These are phyloP conservation scores for Buathra laborator DNA, from an alignment of 2,888 invertebrate species.

Conservation along the genomic window DNA sequence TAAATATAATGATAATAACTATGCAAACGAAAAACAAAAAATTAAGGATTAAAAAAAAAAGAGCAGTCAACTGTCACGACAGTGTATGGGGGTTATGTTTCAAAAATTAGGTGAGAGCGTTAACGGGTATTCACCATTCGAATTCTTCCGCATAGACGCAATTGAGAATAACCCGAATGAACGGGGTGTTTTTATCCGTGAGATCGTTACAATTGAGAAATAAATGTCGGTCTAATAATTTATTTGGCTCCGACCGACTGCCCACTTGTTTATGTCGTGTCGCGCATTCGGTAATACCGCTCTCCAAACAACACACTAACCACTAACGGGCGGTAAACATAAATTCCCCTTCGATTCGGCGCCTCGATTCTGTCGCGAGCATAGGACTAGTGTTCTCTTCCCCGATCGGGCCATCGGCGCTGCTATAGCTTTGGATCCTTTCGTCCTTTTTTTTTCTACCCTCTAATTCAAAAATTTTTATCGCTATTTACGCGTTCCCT, in stretches of 20 bases:
- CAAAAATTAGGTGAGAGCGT: slow-evolving; percentile 20
- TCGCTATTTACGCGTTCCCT: neutral
- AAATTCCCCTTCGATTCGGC: slow-evolving; percentile 63
- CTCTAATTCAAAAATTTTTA: neutral
- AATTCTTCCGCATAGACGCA: slow-evolving; percentile 48
- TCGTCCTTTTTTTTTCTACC: neutral
- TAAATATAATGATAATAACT: slow-evolving; percentile 5
- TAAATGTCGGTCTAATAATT: slow-evolving; percentile 65
- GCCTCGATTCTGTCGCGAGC: slow-evolving; percentile 49
- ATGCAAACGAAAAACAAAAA: neutral
- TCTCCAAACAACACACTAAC: slow-evolving; percentile 74
- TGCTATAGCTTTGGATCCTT: slow-evolving; percentile 29
- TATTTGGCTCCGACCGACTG: slow-evolving; percentile 72
- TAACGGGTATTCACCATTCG: slow-evolving; percentile 59
- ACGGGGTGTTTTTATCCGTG: neutral
- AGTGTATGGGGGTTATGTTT: slow-evolving; percentile 54
- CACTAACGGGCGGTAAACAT: slow-evolving; percentile 68
- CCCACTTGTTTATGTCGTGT: slow-evolving; percentile 78
- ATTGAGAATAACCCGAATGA: slow-evolving; percentile 24
- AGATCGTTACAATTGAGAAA: slow-evolving; percentile 14
- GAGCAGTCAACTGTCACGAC: slow-evolving; percentile 62
- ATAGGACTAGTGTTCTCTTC: slow-evolving; percentile 42
- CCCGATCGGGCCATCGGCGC: slow-evolving; percentile 40
- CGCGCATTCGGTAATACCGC: slow-evolving; percentile 71
- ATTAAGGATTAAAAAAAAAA: slow-evolving; percentile 4